Evolutionary conservation across 2,797 vertebrate genomes (phyloP).

Genomic region (Aulostomus chinensis): DNA sequence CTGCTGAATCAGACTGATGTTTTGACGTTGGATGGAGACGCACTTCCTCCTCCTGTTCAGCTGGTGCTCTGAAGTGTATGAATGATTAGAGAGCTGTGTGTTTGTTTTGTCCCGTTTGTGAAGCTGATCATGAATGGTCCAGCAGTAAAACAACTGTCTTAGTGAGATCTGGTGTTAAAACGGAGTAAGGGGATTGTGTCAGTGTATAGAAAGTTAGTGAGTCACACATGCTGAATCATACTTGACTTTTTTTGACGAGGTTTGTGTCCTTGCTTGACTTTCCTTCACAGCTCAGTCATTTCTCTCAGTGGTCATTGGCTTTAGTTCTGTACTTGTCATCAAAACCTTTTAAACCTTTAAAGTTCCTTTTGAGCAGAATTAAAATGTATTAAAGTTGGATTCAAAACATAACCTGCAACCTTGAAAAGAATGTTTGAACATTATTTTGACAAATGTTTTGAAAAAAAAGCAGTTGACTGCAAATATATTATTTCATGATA

Average conservation of each 20-base stretch:
- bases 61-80: too few relatives aligned
- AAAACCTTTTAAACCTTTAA: background rate
- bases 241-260: conserved; percentile 15
- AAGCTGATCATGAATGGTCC: background rate
- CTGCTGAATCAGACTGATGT: conserved; percentile 7
- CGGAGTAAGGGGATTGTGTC: conserved; percentile 1
- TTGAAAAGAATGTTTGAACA: too few relatives aligned
- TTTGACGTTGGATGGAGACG: too few relatives aligned
- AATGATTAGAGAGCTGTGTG: too few relatives aligned
- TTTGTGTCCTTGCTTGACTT: conserved; percentile 1
- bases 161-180: conserved; percentile 13
- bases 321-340: background rate
- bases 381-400: too few relatives aligned
- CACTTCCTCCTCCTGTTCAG: too few relatives aligned
- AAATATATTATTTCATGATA: too few relatives aligned
- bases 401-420: background rate
- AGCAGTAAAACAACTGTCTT: too few relatives aligned
- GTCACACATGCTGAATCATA: conserved; percentile 34
- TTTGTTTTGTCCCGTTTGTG: background rate
- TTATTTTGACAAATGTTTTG: too few relatives aligned
- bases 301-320: background rate
- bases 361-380: background rate
- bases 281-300: conserved; percentile 15
- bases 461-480: too few relatives aligned
- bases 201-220: conserved; percentile 35